Base-by-base conservation (phyloP, 2,113 vertebrate species). In the Lophochroa leadbeateri region DNA sequence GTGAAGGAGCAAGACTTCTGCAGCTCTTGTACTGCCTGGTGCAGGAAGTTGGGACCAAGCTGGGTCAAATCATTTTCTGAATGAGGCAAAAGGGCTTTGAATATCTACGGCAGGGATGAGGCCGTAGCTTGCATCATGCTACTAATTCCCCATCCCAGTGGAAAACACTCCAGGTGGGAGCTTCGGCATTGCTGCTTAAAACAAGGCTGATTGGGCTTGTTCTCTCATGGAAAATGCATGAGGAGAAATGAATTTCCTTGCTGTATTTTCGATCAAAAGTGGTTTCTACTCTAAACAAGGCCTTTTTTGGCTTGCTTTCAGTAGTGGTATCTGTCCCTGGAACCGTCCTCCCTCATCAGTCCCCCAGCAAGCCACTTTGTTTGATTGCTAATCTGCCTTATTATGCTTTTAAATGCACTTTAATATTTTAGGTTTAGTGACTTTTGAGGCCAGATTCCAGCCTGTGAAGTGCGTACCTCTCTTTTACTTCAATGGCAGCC, bases 181-280 rank as follows among this genome's bases (percentile, higher is more conserved):
- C 90, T 83, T 58, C 4, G 3, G 92, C 76, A 9, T 10, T 3
- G 46, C 87, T 81, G 90, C 82, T 93, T 95, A 70, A 92, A 86
- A 92, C 93, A 81, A 96, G 88, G 68, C 85, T 95, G 92, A 95
- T 89, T 94, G 64, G 72, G 78, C 93, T 91, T 46, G 17, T 31
- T 86, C 69, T 47, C 49, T 92, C 92, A 96, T 94, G 92, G 92
- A 96, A 97, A 95, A 96, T 95, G 76, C 74, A 95, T 97, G 95
- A 96, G 92, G 11, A 53, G 33, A 93, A 77, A 67, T 11, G 71
- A 77, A 72, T 91, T 97, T 92, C 84, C 37, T 3, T 61, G 94
- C 86, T 29, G 55, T 1, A 3, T 78, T 72, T 90, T 19, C 57
- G 75, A 90, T 96, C 74, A 95, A 80, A 95, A 82, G 53, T 55